Conservation (phyloP, 1,140 invertebrate species). For the Gonatopus flavifemur region DNA sequence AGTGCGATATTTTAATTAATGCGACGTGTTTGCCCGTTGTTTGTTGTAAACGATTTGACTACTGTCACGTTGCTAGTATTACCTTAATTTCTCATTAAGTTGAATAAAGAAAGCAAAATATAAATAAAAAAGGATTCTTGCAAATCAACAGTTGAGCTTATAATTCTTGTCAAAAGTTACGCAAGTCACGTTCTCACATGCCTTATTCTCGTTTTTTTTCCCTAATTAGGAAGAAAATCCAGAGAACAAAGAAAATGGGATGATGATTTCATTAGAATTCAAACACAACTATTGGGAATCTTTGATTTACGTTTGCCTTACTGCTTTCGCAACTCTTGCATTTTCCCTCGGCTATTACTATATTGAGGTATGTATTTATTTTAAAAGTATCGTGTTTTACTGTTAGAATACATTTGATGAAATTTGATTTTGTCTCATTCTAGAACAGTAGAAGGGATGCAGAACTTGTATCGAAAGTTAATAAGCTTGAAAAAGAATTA, state of each 20-base stretch:
- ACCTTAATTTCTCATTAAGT: too few relatives aligned
- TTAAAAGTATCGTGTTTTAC: not conserved
- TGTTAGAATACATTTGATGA: conserved; percentile 1
- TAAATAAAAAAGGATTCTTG: too few relatives aligned
- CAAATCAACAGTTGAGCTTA: too few relatives aligned
- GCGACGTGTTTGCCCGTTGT: too few relatives aligned
- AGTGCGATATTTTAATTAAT: too few relatives aligned
- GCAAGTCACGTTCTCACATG: too few relatives aligned
- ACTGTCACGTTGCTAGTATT: too few relatives aligned
- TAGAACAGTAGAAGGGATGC: conserved; percentile 67
- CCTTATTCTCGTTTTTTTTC: conserved; percentile 1
- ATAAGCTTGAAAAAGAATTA: conserved; percentile 63
- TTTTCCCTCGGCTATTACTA: conserved; percentile 78
- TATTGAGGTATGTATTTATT: conserved; percentile 61
- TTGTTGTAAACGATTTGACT: too few relatives aligned
- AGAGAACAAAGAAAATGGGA: conserved; percentile 26
- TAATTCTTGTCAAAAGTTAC: too few relatives aligned
- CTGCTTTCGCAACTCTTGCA: conserved; percentile 68
- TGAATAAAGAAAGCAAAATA: too few relatives aligned
- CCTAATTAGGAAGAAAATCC: conserved; percentile 20
- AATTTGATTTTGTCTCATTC: conserved; percentile 10
- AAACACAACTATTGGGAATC: conserved; percentile 43
- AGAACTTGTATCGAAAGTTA: conserved; percentile 63
- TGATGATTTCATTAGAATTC: conserved; percentile 23
- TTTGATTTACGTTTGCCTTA: conserved; percentile 57